Base-by-base conservation (phyloP, 2,113 vertebrate species). In the Takifugu flavidus region DNA sequence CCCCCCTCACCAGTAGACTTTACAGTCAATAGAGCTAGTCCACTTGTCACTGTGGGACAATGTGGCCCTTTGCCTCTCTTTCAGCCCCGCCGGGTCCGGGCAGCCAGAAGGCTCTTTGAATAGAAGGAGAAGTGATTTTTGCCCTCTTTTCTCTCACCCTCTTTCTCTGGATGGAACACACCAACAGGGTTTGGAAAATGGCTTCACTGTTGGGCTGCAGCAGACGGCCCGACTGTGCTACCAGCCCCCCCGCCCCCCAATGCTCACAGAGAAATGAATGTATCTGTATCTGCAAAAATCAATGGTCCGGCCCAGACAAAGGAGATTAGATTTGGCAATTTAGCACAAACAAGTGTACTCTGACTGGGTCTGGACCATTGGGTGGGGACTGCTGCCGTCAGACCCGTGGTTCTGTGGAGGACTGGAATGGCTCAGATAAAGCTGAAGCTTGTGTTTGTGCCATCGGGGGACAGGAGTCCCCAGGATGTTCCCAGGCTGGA, bases 1-100 rank as follows among this genome's bases (percentile, higher is more conserved):
- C 60, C 74, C 78, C 80, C 78, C 72, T 75, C 75, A 75, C 75
- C 83, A 85, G 80, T 88, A 85, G 88, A 89, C 90, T 90, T 89
- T 90, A 91, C 88, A 89, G 89, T 91, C 90, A 91, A 91, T 92
- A 91, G 90, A 90, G 84, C 87, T 85, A 87, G 90, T 89, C 83
- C 88, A 91, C 91, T 91, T 91, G 88, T 92, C 90, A 91, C 73
- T 39, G 51, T 67, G 77, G 82, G 74, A 91, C 90, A 91, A 91
- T 86, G 87, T 76, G 34, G 52, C 80, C 74, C 77, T 87, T 88
- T 90, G 65, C 86, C 82, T 86, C 72, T 77, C 76, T 88, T 90
- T 89, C 84, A 90, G 77, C 64, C 74, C 77, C 34, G 78, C 75
- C 74, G 77, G 84, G 86, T 88, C 88, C 76, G 62, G 87, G 82